Evolutionary conservation across 35 echinoderm and acorn worm species (phyloP), one percentile per base, ranked within the genome.

Genomic region (Antedon bifida): DNA sequence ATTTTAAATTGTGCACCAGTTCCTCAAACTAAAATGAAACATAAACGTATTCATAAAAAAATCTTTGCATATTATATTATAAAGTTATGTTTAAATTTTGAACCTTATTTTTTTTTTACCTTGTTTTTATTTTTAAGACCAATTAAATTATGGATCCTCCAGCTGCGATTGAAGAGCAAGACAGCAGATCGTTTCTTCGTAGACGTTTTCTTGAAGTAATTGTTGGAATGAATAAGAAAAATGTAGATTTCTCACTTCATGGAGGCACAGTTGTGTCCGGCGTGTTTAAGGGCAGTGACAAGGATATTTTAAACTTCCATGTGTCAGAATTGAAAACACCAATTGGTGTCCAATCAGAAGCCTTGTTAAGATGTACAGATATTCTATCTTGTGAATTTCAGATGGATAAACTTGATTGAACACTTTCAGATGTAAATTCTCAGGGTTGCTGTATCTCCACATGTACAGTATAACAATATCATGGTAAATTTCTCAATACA

Each of bases 311-410:
- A 5, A 82, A 84, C 26, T 84, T 92, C 29, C 90, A 92, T 45
- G 90, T 92, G 2, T 85, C 86, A 23, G 34, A 92, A 23, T 77
- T 92, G 32, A 73, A 84, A 30, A 91, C 90, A 76, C 90, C 90
- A 31, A 80, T 88, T 3, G 90, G 90, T 30, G 46, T 92, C 7
- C 90, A 92, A 79, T 39, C 38, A 38, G 82, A 92, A 77, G 90
- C 86, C 0, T 34, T 88, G 23, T 82, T 92, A 11, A 78, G 90
- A 85, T 85, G 86, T 30, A 79, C 80, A 44, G 90, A 92, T 76
- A 88, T 92, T 39, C n/a, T 92, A 1, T 88, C 86, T 23, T 85
- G 73, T 30, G 30, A 42, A 31, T 84, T 87, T 74, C 34, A 90
- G 17, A 73, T 78, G 30, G 32, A 36, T 42, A 79, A 46, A 9